These are phyloP conservation scores for Latrodectus hesperus DNA, from an alignment of 2,888 invertebrate genomes.

Conservation along the genomic window DNA sequence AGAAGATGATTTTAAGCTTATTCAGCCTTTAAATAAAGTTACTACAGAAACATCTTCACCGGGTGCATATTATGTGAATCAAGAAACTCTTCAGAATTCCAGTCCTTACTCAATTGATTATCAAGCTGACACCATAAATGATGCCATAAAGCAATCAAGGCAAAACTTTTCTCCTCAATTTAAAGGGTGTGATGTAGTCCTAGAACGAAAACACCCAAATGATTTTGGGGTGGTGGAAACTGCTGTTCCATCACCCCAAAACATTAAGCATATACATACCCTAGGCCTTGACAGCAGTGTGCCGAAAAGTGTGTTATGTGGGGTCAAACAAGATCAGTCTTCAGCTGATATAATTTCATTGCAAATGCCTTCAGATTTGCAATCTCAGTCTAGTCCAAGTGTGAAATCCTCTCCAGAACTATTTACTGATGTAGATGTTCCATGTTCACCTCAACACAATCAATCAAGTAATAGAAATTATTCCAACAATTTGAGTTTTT, in stretches of 20 bases:
- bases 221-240: conserved; percentile 5
- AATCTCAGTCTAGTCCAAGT: not conserved
- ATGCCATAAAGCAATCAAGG: not conserved
- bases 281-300: conserved; percentile 3
- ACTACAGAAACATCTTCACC: not conserved
- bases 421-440: not conserved
- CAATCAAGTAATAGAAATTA: too few relatives aligned
- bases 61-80: not conserved
- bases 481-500: too few relatives aligned
- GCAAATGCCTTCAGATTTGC: not conserved
- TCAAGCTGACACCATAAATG: not conserved
- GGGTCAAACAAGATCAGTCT: not conserved
- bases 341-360: not conserved
- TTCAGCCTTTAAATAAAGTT: not conserved
- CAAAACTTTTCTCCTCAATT: conserved; percentile 3
- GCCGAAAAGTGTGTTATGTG: conserved; percentile 5
- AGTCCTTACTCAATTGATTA: not conserved
- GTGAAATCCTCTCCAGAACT: not conserved
- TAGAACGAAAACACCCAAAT: conserved; percentile 3
- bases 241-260: conserved; percentile 5
- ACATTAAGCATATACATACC: not conserved
- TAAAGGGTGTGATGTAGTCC: not conserved
- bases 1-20: conserved; percentile 1
- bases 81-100: not conserved
- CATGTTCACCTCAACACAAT: too few relatives aligned